phyloP scores from a whole-genome alignment of 2,113 vertebrate genomes.

The Martes martes region DNA sequence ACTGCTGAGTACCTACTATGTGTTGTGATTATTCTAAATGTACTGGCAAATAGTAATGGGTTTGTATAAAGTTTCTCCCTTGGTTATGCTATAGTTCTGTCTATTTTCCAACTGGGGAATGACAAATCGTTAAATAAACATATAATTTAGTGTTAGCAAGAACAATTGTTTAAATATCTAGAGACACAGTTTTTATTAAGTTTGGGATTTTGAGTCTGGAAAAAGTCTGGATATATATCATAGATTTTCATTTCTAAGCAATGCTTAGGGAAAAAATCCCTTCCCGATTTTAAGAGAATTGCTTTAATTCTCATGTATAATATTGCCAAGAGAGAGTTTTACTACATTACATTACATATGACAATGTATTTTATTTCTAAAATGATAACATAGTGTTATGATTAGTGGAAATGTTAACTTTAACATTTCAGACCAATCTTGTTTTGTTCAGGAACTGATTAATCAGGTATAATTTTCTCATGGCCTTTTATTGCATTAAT shows the following conservation, averaged over 20 bases:
- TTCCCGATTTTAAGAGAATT: neutral
- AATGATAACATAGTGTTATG: neutral
- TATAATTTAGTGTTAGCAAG: neutral
- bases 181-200: neutral
- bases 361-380: slow-evolving; percentile 14
- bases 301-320: neutral
- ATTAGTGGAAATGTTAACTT: neutral
- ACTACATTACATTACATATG: neutral
- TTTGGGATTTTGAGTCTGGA: neutral
- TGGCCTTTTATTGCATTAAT: neutral
- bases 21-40: neutral
- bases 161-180: neutral
- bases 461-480: neutral
- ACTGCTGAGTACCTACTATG: neutral
- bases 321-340: neutral
- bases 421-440: neutral
- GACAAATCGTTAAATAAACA: neutral
- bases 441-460: slow-evolving; percentile 29
- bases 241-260: slow-evolving; percentile 1
- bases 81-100: neutral
- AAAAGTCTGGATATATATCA: neutral
- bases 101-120: neutral
- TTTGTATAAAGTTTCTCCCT: neutral
- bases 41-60: neutral
- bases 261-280: neutral